Conservation (phyloP, 2,888 invertebrate genomes). For the Dendrolimus houi region DNA sequence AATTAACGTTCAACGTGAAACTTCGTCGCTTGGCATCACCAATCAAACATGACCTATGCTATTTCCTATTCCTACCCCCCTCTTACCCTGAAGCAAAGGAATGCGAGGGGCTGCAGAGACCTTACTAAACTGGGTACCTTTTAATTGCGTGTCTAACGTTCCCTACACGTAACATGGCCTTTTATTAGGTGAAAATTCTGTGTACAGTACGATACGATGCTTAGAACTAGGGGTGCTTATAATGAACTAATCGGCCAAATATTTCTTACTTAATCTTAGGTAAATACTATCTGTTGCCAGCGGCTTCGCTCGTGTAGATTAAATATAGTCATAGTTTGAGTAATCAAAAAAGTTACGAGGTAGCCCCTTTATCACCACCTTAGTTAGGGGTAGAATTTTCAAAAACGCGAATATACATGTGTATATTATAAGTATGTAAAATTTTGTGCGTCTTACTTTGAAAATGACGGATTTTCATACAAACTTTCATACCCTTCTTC, state of each 20-base stretch:
- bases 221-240: slow-evolving; percentile 21
- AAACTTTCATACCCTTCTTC: no score
- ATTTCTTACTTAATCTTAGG: not conserved
- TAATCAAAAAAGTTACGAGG: no score
- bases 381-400: no score
- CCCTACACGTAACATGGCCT: slow-evolving; percentile 69
- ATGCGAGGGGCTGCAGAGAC: slow-evolving; percentile 37
- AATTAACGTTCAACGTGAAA: slow-evolving; percentile 74
- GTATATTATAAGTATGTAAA: no score
- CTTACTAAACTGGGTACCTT: slow-evolving; percentile 48
- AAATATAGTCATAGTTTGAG: no score
- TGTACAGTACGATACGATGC: slow-evolving; percentile 52
- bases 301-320: no score
- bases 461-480: no score
- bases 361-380: no score
- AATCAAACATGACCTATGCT: slow-evolving; percentile 45
- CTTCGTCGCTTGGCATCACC: slow-evolving; percentile 47
- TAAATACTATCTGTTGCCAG: no score
- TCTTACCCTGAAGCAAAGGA: slow-evolving; percentile 32
- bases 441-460: no score
- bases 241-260: not conserved
- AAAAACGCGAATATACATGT: no score
- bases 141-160: slow-evolving; percentile 72
- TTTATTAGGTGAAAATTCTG: slow-evolving; percentile 75
- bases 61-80: slow-evolving; percentile 40